Conservation (phyloP, 2,113 vertebrate species). For the Tragulus kanchil region DNA sequence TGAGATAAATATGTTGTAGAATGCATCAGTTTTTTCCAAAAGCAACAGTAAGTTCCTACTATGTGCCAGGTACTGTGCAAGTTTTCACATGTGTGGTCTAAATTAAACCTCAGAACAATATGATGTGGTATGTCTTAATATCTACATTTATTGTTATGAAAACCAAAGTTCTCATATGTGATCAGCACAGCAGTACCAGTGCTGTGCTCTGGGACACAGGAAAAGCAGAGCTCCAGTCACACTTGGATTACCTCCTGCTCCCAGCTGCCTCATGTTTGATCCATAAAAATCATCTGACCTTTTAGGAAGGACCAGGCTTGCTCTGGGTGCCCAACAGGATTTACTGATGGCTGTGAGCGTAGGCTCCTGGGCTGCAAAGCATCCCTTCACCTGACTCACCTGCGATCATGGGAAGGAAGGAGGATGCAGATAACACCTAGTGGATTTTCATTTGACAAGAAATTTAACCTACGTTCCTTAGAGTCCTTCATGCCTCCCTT, state of each 20-base stretch:
- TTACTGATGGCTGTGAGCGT: accelerated
- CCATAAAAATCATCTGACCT: slow-evolving; percentile 18
- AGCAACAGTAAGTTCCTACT: background rate
- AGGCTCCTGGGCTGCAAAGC: background rate
- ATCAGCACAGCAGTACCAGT: accelerated
- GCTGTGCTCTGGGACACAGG: background rate
- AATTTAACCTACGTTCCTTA: background rate
- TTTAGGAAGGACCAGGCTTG: background rate
- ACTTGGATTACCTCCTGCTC: background rate
- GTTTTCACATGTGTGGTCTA: background rate
- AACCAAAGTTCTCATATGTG: background rate
- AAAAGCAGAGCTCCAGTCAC: background rate
- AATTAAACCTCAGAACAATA: background rate
- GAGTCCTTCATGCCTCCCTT: background rate
- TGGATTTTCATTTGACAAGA: background rate
- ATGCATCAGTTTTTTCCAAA: background rate
- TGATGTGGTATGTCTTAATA: background rate
- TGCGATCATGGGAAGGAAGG: background rate
- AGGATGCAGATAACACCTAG: background rate
- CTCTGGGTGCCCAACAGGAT: background rate
- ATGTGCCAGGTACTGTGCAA: background rate
- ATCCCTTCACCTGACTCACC: background rate
- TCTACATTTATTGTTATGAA: background rate
- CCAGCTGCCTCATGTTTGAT: background rate
- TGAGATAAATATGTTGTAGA: background rate